Conservation (phyloP, 30 jellyfish, hydroid and myxozoan species). For the Aurelia aurita region DNA sequence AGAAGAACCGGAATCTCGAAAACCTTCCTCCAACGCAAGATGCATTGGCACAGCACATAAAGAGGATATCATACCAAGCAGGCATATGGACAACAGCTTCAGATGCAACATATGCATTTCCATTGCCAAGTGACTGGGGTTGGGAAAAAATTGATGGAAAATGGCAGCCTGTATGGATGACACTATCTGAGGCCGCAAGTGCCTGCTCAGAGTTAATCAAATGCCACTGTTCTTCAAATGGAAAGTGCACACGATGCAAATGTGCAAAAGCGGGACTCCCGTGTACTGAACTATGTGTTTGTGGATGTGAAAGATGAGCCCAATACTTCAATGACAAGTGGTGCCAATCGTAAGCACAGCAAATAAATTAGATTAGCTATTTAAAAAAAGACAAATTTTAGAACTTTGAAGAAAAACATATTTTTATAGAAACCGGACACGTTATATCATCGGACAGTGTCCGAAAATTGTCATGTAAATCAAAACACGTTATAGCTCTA, state of each 20-base stretch:
- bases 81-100: slow-evolving; percentile 21
- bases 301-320: slow-evolving; percentile 31
- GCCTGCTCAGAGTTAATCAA: slow-evolving; percentile 55
- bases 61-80: slow-evolving; percentile 52
- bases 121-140: slow-evolving; percentile 53
- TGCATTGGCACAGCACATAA: slow-evolving; percentile 31
- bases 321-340: no score
- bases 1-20: not conserved
- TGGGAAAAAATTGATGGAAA: slow-evolving; percentile 33
- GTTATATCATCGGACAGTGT: no score
- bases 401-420: no score
- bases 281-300: slow-evolving; percentile 34
- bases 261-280: slow-evolving; percentile 49
- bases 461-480: no score
- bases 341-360: no score
- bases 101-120: slow-evolving; percentile 1
- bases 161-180: slow-evolving; percentile 43
- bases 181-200: slow-evolving; percentile 50
- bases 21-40: slow-evolving; percentile 51
- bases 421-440: no score
- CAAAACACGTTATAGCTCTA: no score
- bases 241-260: slow-evolving; percentile 59
- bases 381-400: no score
- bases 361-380: no score
- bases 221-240: slow-evolving; percentile 47